Conservation (phyloP, 2,888 invertebrate species). For the Chydorus sphaericus region DNA sequence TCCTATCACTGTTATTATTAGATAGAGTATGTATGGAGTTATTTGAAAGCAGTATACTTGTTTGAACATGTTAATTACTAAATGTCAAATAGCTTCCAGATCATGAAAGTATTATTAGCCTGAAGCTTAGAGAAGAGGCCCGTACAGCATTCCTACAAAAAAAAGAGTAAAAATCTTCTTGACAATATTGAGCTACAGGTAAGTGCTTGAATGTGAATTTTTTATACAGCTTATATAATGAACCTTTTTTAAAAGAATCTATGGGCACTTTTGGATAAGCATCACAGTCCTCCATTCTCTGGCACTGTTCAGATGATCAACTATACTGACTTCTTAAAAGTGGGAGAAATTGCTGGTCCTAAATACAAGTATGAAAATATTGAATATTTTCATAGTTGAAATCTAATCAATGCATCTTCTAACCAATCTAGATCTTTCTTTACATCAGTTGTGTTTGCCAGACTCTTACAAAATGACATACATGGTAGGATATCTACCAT, state of each 20-base stretch:
- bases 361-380: constrained; percentile 47
- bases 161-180: constrained; percentile 64
- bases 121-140: constrained; percentile 75
- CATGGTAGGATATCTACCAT: constrained; percentile 76
- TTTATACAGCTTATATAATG: not conserved
- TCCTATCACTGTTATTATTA: too few species aligned
- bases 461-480: constrained; percentile 69
- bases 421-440: constrained; percentile 46
- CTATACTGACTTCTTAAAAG: constrained; percentile 69
- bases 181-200: constrained; percentile 66
- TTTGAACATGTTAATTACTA: not conserved
- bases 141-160: constrained; percentile 72
- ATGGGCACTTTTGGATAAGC: constrained; percentile 68
- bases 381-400: not conserved
- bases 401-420: constrained; percentile 8
- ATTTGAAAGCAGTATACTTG: too few species aligned
- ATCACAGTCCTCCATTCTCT: constrained; percentile 53
- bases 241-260: constrained; percentile 39
- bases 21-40: too few species aligned
- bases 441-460: constrained; percentile 71
- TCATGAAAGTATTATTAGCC: constrained; percentile 35
- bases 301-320: constrained; percentile 71
- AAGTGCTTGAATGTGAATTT: constrained; percentile 11
- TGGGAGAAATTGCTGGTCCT: constrained; percentile 52
- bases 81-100: not conserved